Conservation (phyloP, 2,888 invertebrate genomes). For the Osedax fenrisi region DNA sequence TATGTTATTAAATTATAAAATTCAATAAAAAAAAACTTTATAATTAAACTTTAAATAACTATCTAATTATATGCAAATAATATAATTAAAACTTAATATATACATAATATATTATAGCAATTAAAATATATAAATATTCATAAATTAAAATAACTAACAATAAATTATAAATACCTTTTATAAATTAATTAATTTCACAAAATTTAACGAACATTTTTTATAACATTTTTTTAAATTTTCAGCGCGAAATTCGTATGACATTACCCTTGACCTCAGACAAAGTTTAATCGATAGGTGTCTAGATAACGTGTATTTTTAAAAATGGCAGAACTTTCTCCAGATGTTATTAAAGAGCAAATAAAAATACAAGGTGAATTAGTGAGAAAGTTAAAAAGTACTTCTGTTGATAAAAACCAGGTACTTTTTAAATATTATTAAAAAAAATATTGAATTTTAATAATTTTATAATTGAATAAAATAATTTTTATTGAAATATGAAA, state of each 20-base stretch:
- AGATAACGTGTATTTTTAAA: not conserved
- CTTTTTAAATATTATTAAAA: no score
- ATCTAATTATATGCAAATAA: no score
- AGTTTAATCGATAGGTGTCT: not conserved
- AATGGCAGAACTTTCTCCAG: not conserved
- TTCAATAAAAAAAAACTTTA: no score
- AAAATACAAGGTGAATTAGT: not conserved
- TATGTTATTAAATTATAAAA: not conserved
- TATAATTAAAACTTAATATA: no score
- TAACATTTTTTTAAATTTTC: not conserved
- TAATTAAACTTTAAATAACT: no score
- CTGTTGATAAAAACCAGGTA: not conserved
- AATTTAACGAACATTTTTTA: not conserved
- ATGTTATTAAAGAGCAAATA: not conserved
- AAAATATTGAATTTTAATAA: no score
- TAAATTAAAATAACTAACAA: not conserved
- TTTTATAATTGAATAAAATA: no score
- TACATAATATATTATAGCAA: no score
- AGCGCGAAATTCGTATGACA: not conserved
- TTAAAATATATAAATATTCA: not conserved
- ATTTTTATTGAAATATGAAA: no score
- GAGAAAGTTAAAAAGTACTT: not conserved
- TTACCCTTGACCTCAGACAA: not conserved
- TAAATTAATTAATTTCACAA: not conserved
- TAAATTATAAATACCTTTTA: no score